Evolutionary conservation across 2,888 invertebrate genomes (phyloP).

Genomic region (Dolichomitus sp.): DNA sequence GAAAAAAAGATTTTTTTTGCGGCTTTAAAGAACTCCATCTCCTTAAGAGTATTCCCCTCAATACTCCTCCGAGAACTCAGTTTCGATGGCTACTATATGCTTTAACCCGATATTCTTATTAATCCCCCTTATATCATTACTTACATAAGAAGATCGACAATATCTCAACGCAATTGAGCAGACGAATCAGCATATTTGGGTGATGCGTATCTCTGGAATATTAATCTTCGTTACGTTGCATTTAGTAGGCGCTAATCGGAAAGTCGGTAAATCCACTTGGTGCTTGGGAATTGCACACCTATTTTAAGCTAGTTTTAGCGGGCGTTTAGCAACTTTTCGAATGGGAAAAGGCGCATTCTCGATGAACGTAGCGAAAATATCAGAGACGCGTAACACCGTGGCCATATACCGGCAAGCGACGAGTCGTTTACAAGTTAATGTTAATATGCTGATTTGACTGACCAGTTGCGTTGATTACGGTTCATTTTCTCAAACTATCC

Average conservation of each 20-base stretch:
- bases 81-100: slow-evolving; percentile 24
- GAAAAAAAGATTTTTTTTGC: neutral
- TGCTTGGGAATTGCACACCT: neutral
- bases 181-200: slow-evolving; percentile 79
- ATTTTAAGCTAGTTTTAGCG: neutral
- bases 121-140: slow-evolving; percentile 58
- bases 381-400: slow-evolving; percentile 17
- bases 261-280: slow-evolving; percentile 9
- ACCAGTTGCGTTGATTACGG: slow-evolving; percentile 85
- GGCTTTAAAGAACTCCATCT: neutral
- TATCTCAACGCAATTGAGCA: slow-evolving; percentile 83
- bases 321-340: neutral
- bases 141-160: slow-evolving; percentile 73
- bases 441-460: slow-evolving; percentile 84
- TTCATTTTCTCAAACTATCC: slow-evolving; percentile 84
- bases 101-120: slow-evolving; percentile 24
- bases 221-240: slow-evolving; percentile 19
- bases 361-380: slow-evolving; percentile 20
- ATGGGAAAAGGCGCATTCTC: neutral
- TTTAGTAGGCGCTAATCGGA: slow-evolving; percentile 15
- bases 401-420: slow-evolving; percentile 67
- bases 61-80: slow-evolving; percentile 13
- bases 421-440: slow-evolving; percentile 79
- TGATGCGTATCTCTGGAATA: slow-evolving; percentile 49
- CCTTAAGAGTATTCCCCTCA: neutral